Evolutionary conservation across 2,888 invertebrate species (phyloP).

Genomic region (Thereva nobilitata): DNA sequence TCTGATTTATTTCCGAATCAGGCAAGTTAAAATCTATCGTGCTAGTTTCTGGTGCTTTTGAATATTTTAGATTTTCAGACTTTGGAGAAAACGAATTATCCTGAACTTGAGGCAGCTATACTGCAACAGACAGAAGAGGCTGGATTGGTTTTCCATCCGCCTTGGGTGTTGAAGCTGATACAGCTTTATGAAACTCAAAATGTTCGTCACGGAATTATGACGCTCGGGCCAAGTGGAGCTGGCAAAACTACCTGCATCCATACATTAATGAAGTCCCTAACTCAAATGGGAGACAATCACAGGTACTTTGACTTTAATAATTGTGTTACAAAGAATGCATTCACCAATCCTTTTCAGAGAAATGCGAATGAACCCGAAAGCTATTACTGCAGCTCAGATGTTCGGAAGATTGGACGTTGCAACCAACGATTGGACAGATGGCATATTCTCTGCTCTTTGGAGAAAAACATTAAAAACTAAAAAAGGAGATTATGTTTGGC

Average conservation of each 20-base stretch:
- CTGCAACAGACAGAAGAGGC: conserved; percentile 78
- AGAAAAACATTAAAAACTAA: conserved; percentile 89
- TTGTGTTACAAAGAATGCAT: not conserved
- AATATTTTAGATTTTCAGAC: conserved; percentile 53
- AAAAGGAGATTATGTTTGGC: conserved; percentile 88
- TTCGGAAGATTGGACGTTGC: conserved; percentile 95
- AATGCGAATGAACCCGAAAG: conserved; percentile 98
- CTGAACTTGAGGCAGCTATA: conserved; percentile 86
- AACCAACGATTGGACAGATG: conserved; percentile 98
- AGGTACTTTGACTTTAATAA: conserved; percentile 60
- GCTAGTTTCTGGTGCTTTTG: not conserved
- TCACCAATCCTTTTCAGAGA: conserved; percentile 59
- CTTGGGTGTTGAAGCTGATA: conserved; percentile 93
- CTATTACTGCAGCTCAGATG: conserved; percentile 97
- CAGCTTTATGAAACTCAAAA: conserved; percentile 95
- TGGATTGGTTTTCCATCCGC: conserved; percentile 86
- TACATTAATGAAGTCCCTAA: conserved; percentile 86
- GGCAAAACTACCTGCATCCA: conserved; percentile 91
- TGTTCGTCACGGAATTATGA: conserved; percentile 96
- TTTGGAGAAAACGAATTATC: conserved; percentile 88
- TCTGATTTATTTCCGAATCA: conserved; percentile 96
- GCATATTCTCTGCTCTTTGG: conserved; percentile 96
- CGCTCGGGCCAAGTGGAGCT: conserved; percentile 90
- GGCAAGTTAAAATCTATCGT: conserved; percentile 44
- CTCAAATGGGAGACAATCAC: conserved; percentile 82